A percentile compares a stretch with the other conserved stretches of the same genome.
phyloP scores from a whole-genome alignment of 2,797 vertebrate species.

The Sternotherus odoratus region DNA sequence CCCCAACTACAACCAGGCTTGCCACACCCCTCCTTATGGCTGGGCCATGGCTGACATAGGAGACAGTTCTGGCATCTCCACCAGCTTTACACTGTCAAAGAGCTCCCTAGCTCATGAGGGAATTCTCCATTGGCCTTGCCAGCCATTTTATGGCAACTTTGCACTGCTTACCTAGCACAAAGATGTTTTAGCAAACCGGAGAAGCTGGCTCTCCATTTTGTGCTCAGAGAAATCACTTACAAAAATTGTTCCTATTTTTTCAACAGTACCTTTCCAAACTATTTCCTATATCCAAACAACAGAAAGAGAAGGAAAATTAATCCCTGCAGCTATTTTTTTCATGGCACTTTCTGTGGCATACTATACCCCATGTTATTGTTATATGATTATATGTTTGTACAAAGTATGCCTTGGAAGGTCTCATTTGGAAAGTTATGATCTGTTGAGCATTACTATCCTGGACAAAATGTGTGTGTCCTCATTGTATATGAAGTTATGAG shows the following conservation, averaged over 20 bases:
- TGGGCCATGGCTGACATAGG: background rate
- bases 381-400: too few relatives aligned
- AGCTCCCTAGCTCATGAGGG: background rate
- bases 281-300: background rate
- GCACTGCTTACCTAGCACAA: background rate
- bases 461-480: too few relatives aligned
- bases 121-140: background rate
- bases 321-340: background rate
- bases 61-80: background rate
- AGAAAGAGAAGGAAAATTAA: too few relatives aligned
- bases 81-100: background rate
- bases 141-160: background rate
- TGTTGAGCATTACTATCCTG: too few relatives aligned
- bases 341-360: background rate
- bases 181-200: background rate
- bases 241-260: background rate
- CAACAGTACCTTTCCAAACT: too few relatives aligned
- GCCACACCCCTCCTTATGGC: background rate
- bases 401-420: too few relatives aligned
- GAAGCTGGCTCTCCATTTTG: background rate
- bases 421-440: too few relatives aligned
- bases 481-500: too few relatives aligned
- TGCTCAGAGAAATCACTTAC: background rate
- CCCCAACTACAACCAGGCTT: background rate
- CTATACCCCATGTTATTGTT: too few relatives aligned